These are phyloP conservation scores for Araneus ventricosus DNA, from an alignment of 1,140 invertebrate genomes.

Conservation along the genomic window DNA sequence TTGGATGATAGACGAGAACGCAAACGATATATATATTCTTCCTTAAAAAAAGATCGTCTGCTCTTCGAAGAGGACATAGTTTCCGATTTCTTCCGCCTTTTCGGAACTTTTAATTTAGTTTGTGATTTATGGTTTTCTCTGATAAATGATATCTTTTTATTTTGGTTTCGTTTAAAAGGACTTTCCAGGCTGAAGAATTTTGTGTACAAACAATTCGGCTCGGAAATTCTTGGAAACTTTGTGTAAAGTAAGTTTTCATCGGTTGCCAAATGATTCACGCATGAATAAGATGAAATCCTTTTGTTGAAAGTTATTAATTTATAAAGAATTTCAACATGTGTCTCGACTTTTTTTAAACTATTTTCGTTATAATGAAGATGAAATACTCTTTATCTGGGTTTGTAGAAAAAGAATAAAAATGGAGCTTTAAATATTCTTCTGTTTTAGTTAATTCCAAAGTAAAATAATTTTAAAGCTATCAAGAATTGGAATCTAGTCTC, in stretches of 20 bases:
- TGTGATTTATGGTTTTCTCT: conserved; percentile 14
- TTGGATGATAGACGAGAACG: not conserved
- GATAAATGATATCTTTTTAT: conserved; percentile 41
- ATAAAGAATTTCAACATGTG: not conserved
- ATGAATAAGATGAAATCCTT: not conserved
- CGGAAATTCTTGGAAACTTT: conserved; percentile 7
- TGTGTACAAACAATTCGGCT: not conserved
- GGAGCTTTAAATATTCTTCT: no score
- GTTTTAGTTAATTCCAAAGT: no score
- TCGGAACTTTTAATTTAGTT: conserved; percentile 17
- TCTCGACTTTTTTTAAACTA: not conserved
- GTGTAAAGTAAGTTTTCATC: not conserved
- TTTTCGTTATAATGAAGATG: not conserved
- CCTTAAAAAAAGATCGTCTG: not conserved
- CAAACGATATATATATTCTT: not conserved
- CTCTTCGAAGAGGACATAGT: not conserved
- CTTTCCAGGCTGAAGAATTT: not conserved
- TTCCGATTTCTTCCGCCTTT: not conserved
- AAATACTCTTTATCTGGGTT: not conserved
- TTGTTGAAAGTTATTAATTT: not conserved
- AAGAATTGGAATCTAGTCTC: no score
- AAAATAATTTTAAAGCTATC: no score
- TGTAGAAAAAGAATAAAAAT: no score
- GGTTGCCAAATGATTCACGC: not conserved
- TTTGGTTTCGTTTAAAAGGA: not conserved